Conservation (phyloP, 2,888 invertebrate species). For the Drosophila pegasa region DNA sequence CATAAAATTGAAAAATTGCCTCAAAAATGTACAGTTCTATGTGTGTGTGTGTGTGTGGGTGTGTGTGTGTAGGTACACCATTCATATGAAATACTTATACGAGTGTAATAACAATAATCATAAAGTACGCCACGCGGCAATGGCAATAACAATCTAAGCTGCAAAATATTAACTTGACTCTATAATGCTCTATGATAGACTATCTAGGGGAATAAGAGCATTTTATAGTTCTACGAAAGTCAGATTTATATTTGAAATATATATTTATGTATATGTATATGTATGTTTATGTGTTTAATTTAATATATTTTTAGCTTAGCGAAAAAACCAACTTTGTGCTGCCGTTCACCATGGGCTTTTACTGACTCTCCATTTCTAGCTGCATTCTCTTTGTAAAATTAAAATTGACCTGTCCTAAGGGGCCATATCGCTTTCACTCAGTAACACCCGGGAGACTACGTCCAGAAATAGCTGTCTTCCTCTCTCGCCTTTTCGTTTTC, state of each 20-base stretch:
- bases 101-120: constrained; percentile 69
- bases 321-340: not conserved
- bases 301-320: not conserved
- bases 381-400: not conserved
- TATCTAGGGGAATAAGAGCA: not conserved
- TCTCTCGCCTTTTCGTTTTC: too few species aligned
- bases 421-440: not conserved
- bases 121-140: constrained; percentile 48
- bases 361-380: too few species aligned
- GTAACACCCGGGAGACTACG: accelerated
- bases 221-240: not conserved
- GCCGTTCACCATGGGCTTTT: not conserved
- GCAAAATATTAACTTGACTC: not conserved
- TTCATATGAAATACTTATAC: constrained; percentile 49
- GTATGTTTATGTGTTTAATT: too few species aligned
- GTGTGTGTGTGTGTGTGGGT: constrained; percentile 9
- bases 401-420: not conserved
- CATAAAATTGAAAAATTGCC: constrained; percentile 75
- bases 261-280: too few species aligned
- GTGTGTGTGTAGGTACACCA: constrained; percentile 8
- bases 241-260: too few species aligned
- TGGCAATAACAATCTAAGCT: constrained; percentile 29
- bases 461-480: not conserved
- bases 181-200: constrained; percentile 14
- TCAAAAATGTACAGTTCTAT: constrained; percentile 38